Evolutionary conservation across 2,888 invertebrate genomes (phyloP), one percentile per base, ranked within the genome.

Genomic region (Malthinus flaveolus): DNA sequence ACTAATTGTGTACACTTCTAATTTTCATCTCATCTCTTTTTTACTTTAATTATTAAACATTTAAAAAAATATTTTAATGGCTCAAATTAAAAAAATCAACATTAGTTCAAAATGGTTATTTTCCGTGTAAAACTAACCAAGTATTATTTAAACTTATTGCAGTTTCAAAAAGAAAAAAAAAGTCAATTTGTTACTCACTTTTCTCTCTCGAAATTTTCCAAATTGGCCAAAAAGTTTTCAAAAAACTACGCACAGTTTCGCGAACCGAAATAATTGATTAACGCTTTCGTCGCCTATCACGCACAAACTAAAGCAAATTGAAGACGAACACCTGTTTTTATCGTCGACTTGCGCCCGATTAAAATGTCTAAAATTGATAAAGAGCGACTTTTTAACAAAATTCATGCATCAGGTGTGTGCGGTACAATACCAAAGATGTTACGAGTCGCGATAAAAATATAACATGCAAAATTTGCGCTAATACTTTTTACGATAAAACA

Each of bases 321-420:
- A 48, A 48, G 48, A 54, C 42, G 42, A 36, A 54, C 54, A 48
- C 54, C 48, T 48, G 54, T 39, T 48, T 54, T 54, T 54, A 54
- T 54, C 48, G 34, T 13, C 32, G 48, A 42, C 48, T 48, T 42
- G 54, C 54, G 54, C 54, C 48, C 47, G 36, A 36, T 34, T 46
- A 46, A 35, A 32, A 45, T 53, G 45, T 46, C 36, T 46, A 53
- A 51, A 36, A 39, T 13, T 32, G 49, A 49, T 49, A 49, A 39
- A 32, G 13, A 13, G 32, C 10, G 10, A 12, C 49, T 13, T 49
- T 39, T 49, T 49, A 11, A 12, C 10, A 11, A 32, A 11, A 32
- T 45, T 36, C 32, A 49, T 49, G 31, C 11, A 9, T 32, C 12
- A 7, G 3, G 4, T n/a, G n/a, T n/a, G n/a, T n/a, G 7, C 3